Percentiles rank a stretch among this genome's conserved stretches.
These are phyloP conservation scores for Odontamblyopus lacepedii DNA, from an alignment of 2,797 vertebrate genomes.

Conservation along the genomic window DNA sequence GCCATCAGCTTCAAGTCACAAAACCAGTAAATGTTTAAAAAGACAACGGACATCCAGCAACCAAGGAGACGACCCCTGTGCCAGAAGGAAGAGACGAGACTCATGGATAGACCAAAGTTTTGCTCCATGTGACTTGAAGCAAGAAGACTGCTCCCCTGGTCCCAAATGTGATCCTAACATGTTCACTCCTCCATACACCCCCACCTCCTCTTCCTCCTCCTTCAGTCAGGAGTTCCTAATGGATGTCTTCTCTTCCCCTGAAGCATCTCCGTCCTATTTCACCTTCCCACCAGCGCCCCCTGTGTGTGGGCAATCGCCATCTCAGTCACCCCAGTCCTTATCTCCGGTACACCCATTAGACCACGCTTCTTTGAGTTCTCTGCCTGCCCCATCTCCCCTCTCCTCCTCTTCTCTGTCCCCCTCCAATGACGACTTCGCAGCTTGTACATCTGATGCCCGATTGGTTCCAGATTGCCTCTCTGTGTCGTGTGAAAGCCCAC, in stretches of 20 bases:
- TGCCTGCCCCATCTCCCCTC: constrained; percentile 27
- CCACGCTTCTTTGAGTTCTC: constrained; percentile 24
- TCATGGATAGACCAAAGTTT: constrained; percentile 30
- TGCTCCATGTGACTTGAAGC: constrained; percentile 19
- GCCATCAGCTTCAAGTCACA: constrained; percentile 18
- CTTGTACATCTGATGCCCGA: constrained; percentile 43
- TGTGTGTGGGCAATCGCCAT: constrained; percentile 47
- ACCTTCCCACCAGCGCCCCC: constrained; percentile 40
- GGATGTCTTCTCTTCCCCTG: constrained; percentile 61
- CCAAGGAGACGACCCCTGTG: constrained; percentile 42
- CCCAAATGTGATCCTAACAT: constrained; percentile 39
- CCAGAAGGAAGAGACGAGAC: constrained; percentile 29
- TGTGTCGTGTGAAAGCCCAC: constrained; percentile 36
- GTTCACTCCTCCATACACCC: constrained; percentile 76
- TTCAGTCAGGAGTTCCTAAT: constrained; percentile 55
- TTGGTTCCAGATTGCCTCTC: constrained; percentile 68
- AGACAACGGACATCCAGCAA: constrained; percentile 49
- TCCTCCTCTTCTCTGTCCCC: constrained; percentile 37
- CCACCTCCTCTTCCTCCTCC: constrained; percentile 67
- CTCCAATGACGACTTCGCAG: constrained; percentile 50
- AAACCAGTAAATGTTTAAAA: constrained; percentile 46
- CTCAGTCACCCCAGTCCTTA: constrained; percentile 18
- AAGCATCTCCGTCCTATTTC: constrained; percentile 58
- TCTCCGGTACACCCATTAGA: constrained; percentile 41
- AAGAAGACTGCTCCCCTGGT: constrained; percentile 41